Evolutionary conservation across 2,113 vertebrate genomes (phyloP).

Genomic region (Lepus timidus): DNA sequence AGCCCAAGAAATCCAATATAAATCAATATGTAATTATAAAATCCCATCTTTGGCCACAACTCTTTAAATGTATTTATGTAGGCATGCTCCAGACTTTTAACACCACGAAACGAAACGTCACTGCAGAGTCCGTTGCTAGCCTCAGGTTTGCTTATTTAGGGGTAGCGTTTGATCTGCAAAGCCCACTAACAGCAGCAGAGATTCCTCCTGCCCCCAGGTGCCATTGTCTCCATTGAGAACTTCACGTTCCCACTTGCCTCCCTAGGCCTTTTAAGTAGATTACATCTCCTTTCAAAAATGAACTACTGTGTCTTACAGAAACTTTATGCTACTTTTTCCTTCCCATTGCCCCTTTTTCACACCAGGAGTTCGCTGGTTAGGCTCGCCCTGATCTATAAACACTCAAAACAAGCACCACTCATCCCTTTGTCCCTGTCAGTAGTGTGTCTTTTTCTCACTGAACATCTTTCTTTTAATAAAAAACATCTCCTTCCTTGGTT

Average conservation of each 20-base stretch:
- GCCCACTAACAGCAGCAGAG: neutral
- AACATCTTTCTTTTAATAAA: neutral
- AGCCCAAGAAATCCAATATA: slow-evolving; percentile 59
- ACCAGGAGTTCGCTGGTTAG: neutral
- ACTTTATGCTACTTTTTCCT: neutral
- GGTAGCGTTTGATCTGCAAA: neutral
- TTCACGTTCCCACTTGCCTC: neutral
- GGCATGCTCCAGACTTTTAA: neutral
- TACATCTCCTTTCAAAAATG: slow-evolving; percentile 9
- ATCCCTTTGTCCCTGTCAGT: neutral
- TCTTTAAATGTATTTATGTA: slow-evolving; percentile 54
- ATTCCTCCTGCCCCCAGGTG: neutral
- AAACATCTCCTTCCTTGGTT: neutral
- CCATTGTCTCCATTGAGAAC: neutral
- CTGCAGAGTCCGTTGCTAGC: neutral
- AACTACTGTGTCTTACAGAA: neutral
- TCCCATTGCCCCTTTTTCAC: neutral
- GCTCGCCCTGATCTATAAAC: neutral
- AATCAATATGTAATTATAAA: slow-evolving; percentile 77
- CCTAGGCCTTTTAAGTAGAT: neutral
- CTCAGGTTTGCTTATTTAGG: neutral
- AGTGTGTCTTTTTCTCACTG: neutral
- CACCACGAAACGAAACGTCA: neutral
- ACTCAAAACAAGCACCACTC: neutral
- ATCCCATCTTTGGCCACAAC: slow-evolving; percentile 12